A percentile compares a stretch with the other conserved stretches of the same genome.
These are phyloP conservation scores for Malachius bipustulatus DNA, from an alignment of 2,888 invertebrate species.

Conservation along the genomic window DNA sequence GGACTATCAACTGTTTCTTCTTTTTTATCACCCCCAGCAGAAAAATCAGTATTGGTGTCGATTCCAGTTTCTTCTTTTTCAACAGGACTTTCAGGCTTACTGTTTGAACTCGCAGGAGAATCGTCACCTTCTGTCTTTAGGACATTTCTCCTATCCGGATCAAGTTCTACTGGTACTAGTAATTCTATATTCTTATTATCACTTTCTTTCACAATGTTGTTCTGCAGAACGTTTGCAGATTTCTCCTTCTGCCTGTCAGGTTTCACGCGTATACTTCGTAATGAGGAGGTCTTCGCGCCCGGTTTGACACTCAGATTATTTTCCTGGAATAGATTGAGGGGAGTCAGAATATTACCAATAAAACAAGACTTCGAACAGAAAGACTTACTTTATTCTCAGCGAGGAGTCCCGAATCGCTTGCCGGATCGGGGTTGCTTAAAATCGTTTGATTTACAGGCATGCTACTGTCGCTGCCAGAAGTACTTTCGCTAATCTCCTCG, in stretches of 20 bases:
- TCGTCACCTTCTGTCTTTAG: no score
- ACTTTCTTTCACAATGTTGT: constrained; percentile 19
- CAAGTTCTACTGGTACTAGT: constrained; percentile 18
- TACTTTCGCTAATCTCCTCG: constrained; percentile 30
- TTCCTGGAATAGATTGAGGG: constrained; percentile 31
- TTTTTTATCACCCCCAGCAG: neutral
- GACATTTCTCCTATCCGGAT: constrained; percentile 7
- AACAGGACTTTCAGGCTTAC: constrained; percentile 5
- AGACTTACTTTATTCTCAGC: constrained; percentile 27
- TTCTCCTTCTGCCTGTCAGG: constrained; percentile 40
- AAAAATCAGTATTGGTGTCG: neutral
- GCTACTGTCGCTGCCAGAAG: constrained; percentile 24
- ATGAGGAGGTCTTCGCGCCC: constrained; percentile 41
- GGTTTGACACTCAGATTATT: constrained; percentile 31
- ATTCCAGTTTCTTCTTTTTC: neutral
- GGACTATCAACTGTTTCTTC: constrained; percentile 12
- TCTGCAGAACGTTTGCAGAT: constrained; percentile 21
- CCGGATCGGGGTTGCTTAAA: constrained; percentile 21
- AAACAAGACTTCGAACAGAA: constrained; percentile 5
- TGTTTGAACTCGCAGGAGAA: no score
- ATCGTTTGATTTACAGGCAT: constrained; percentile 26
- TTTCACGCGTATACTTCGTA: constrained; percentile 56
- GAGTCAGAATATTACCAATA: no score
- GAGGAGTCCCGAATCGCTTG: constrained; percentile 6
- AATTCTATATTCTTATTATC: constrained; percentile 16